These are phyloP conservation scores for Holothuria leucospilota DNA, from an alignment of 53 echinoderm and acorn worm genomes.

Conservation along the genomic window DNA sequence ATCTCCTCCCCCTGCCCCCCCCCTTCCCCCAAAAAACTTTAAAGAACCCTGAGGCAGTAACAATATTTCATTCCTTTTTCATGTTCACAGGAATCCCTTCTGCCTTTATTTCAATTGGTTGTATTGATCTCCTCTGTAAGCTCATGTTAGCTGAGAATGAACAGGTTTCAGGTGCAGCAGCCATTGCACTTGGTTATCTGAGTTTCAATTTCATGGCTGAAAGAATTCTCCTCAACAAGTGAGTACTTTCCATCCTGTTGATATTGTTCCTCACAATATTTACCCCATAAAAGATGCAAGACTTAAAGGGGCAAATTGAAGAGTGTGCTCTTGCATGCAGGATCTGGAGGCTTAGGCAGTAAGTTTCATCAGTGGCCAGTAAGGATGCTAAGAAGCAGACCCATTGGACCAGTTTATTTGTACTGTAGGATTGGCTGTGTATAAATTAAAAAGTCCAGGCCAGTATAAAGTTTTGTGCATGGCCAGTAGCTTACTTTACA, in stretches of 20 bases:
- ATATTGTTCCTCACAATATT: background rate
- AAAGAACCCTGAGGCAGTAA: too few species aligned
- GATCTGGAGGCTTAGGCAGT: too few species aligned
- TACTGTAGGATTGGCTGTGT: too few species aligned
- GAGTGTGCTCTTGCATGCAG: too few species aligned
- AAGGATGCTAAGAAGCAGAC: too few species aligned
- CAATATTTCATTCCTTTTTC: background rate
- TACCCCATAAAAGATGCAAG: background rate
- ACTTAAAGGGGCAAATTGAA: background rate
- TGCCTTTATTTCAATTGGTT: conserved; percentile 83
- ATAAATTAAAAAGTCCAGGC: too few species aligned
- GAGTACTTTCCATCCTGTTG: conserved; percentile 9
- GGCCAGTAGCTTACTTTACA: too few species aligned
- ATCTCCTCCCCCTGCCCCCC: too few species aligned
- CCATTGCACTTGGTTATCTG: conserved; percentile 93
- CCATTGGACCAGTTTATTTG: too few species aligned
- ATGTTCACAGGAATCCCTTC: conserved; percentile 81
- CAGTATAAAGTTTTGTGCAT: too few species aligned
- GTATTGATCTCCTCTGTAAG: conserved; percentile 78
- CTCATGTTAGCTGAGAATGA: conserved; percentile 87
- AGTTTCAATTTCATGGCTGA: conserved; percentile 97
- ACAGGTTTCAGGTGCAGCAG: conserved; percentile 90
- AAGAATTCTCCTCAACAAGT: conserved; percentile 89
- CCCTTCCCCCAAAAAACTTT: too few species aligned
- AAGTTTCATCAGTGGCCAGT: too few species aligned